These are phyloP conservation scores for Carlito syrichta DNA, from an alignment of 2,113 vertebrate species.

Conservation along the genomic window DNA sequence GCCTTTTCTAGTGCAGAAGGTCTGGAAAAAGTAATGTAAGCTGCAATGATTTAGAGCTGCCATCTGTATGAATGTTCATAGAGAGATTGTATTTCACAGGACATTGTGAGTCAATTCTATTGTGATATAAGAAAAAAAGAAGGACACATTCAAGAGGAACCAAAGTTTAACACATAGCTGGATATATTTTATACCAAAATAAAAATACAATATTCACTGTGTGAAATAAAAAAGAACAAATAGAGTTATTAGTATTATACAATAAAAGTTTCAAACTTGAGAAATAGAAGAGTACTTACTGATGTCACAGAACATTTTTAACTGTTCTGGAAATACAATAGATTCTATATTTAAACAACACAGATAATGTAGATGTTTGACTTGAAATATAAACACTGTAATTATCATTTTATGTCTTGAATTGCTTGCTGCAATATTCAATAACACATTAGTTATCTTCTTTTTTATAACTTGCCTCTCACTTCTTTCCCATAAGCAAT, in stretches of 20 bases:
- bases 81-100: background rate
- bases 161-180: background rate
- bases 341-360: background rate
- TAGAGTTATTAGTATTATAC: background rate
- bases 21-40: background rate
- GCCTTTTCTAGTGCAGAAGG: background rate
- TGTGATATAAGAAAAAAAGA: background rate
- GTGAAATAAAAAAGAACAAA: background rate
- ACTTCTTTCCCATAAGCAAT: background rate
- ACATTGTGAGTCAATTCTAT: background rate
- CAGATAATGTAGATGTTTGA: background rate
- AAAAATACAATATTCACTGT: background rate
- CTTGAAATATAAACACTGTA: background rate
- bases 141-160: background rate
- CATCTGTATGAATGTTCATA: background rate
- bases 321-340: background rate
- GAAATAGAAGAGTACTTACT: background rate
- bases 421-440: background rate
- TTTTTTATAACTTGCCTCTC: background rate
- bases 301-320: background rate
- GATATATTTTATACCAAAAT: background rate
- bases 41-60: background rate
- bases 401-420: background rate
- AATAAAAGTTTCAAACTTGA: background rate
- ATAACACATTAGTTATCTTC: background rate